These are phyloP conservation scores for Germaria angustata DNA, from an alignment of 2,888 invertebrate species.

Conservation along the genomic window DNA sequence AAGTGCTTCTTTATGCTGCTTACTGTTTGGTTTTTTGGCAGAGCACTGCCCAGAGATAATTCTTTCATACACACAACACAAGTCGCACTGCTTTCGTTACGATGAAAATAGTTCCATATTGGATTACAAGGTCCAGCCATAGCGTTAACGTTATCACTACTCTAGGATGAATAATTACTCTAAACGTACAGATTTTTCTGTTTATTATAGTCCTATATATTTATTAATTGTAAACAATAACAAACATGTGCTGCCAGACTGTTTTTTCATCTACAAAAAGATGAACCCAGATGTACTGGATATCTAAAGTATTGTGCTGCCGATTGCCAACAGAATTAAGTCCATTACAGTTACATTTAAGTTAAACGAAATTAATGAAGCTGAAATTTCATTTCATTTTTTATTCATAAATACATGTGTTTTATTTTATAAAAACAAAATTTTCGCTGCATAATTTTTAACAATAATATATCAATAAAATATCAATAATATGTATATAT, in stretches of 20 bases:
- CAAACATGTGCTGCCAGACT: neutral
- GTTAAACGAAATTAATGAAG: no score
- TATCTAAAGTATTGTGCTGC: neutral
- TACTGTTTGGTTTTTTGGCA: conserved; percentile 58
- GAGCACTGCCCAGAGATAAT: conserved; percentile 47
- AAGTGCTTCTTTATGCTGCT: conserved; percentile 62
- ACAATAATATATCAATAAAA: conserved; percentile 4
- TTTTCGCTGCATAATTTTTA: conserved; percentile 48
- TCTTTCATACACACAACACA: conserved; percentile 60
- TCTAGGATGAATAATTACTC: neutral
- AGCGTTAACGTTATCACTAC: neutral
- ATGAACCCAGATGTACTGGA: neutral
- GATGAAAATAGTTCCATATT: conserved; percentile 61
- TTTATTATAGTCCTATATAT: neutral
- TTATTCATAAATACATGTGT: neutral
- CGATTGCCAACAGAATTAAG: neutral
- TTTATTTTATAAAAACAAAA: conserved; percentile 40
- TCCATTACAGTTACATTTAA: no score
- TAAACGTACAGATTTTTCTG: neutral
- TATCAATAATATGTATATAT: conserved; percentile 6
- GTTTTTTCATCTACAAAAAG: neutral
- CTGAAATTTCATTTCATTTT: neutral
- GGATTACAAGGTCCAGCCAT: conserved; percentile 55
- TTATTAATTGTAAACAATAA: conserved; percentile 30
- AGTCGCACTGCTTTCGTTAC: conserved; percentile 60